A percentile compares a stretch with the other conserved stretches of the same genome.
These are phyloP conservation scores for Notothenia rossii DNA, from an alignment of 2,113 vertebrate genomes.

Conservation along the genomic window DNA sequence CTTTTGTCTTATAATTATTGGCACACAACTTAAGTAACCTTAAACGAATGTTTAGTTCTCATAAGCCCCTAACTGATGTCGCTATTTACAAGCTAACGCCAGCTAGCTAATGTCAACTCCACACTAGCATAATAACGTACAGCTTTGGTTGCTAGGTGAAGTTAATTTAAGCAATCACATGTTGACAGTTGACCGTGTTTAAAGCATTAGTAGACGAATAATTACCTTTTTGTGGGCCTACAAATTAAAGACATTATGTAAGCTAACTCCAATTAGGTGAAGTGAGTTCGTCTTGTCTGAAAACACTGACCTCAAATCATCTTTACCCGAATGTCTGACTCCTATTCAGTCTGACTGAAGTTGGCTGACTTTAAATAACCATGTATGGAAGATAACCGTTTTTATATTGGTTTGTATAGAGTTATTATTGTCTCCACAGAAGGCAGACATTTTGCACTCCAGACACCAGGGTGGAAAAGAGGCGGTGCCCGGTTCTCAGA, in stretches of 20 bases:
- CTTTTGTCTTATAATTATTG: neutral
- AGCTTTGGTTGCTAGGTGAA: conserved; percentile 9
- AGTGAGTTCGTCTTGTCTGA: neutral
- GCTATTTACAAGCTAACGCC: neutral
- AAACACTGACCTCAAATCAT: conserved; percentile 4
- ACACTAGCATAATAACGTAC: neutral
- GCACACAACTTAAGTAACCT: neutral
- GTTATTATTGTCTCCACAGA: neutral
- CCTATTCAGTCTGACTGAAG: neutral
- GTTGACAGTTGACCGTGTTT: neutral
- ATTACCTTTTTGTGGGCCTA: neutral
- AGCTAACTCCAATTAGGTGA: neutral
- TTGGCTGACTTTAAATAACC: too few species aligned
- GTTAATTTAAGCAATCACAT: neutral
- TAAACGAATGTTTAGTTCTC: too few species aligned
- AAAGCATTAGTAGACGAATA: neutral
- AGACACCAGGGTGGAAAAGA: conserved; percentile 16
- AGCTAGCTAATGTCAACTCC: conserved; percentile 35
- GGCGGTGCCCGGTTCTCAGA: conserved; percentile 64
- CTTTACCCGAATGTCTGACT: neutral
- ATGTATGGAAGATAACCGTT: accelerated
- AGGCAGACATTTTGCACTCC: conserved; percentile 56
- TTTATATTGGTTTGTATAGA: neutral
- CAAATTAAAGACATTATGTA: neutral
- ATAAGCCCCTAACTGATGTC: accelerated